These are phyloP conservation scores for Toxonevra muliebris DNA, from an alignment of 2,888 invertebrate species.

Conservation along the genomic window DNA sequence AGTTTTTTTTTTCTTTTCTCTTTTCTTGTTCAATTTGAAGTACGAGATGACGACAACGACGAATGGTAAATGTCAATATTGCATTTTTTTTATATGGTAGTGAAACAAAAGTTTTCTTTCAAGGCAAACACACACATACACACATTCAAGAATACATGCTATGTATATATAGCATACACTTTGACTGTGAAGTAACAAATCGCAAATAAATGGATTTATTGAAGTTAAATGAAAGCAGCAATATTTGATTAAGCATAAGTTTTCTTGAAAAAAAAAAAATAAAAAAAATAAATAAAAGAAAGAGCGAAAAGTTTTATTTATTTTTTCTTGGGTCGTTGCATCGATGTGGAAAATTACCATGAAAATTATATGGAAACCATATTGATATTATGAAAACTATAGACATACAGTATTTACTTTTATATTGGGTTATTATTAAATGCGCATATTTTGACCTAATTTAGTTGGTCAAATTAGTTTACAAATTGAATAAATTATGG, in stretches of 20 bases:
- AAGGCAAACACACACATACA: neutral
- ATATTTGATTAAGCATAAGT: slow-evolving; percentile 30
- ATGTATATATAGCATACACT: neutral
- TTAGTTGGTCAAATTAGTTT: too few species aligned
- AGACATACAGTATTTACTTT: too few species aligned
- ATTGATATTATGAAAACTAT: too few species aligned
- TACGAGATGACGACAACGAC: neutral
- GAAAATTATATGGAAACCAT: slow-evolving; percentile 22
- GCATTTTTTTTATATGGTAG: slow-evolving; percentile 2
- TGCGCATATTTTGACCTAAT: slow-evolving; percentile 15
- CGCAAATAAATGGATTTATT: slow-evolving; percentile 28
- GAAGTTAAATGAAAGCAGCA: slow-evolving; percentile 26
- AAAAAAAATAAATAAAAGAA: too few species aligned
- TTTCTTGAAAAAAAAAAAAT: neutral
- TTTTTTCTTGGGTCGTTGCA: neutral
- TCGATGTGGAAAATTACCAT: slow-evolving; percentile 32
- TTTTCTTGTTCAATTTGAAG: neutral
- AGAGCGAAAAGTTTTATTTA: slow-evolving; percentile 8
- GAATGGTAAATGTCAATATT: slow-evolving; percentile 20
- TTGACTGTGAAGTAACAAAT: slow-evolving; percentile 14
- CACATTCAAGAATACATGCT: neutral
- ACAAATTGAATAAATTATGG: too few species aligned
- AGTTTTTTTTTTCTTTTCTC: neutral
- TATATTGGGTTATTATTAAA: neutral
- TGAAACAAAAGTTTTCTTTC: neutral